Percentiles rank a stretch among this genome's conserved stretches.
Conservation (phyloP, 2,888 invertebrate genomes). For the Folsomia candida region DNA sequence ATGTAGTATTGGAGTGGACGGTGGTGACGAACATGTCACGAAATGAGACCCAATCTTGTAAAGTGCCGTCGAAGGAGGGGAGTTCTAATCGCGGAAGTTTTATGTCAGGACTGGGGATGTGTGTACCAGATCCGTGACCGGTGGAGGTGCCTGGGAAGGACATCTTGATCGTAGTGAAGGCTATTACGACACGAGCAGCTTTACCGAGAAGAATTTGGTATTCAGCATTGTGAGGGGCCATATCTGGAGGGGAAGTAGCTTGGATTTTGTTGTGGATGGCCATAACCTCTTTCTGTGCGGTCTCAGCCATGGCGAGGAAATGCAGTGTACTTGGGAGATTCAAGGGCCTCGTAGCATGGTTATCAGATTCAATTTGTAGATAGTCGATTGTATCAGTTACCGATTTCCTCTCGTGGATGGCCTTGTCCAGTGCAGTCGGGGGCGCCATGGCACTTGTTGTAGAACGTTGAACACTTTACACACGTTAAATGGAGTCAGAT, state of each 20-base stretch:
- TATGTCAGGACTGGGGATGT: background rate
- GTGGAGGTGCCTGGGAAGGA: background rate
- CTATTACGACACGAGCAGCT: background rate
- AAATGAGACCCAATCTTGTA: too few species aligned
- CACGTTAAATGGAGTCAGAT: too few species aligned
- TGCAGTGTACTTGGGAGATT: background rate
- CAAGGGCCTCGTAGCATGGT: constrained; percentile 1
- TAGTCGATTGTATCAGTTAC: background rate
- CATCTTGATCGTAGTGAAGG: background rate
- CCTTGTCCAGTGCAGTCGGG: background rate
- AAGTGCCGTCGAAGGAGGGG: too few species aligned
- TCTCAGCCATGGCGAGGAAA: background rate
- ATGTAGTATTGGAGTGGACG: constrained; percentile 12
- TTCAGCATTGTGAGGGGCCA: background rate
- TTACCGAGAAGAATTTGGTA: background rate
- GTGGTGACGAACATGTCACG: constrained; percentile 26
- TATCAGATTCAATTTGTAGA: background rate
- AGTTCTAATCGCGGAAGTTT: constrained; percentile 17
- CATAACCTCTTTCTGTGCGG: background rate
- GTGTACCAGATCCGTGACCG: background rate
- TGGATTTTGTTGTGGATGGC: constrained; percentile 7
- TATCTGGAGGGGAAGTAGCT: background rate
- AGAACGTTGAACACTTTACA: too few species aligned
- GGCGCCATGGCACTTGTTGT: background rate
- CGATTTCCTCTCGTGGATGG: background rate